Evolutionary conservation across 2,888 invertebrate species (phyloP).

Genomic region (Carcina quercana): DNA sequence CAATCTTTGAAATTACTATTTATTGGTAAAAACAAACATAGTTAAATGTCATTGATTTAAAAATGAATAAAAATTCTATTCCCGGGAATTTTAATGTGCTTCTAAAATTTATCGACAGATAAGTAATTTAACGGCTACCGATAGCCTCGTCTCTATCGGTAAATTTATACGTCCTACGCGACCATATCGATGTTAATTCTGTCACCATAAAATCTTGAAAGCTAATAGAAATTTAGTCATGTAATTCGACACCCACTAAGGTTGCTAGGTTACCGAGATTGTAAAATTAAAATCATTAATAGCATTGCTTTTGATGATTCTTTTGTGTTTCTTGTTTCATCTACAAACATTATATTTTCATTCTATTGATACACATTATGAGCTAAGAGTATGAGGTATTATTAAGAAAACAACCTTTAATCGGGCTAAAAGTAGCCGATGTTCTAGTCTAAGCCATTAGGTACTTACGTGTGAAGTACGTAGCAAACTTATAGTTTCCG

Average conservation of each 20-base stretch:
- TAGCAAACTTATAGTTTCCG: too few species aligned
- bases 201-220: conserved; percentile 47
- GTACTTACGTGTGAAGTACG: too few species aligned
- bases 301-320: too few species aligned
- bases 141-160: conserved; percentile 30
- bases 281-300: conserved; percentile 3
- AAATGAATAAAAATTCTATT: conserved; percentile 8
- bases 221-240: conserved; percentile 52
- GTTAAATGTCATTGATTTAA: conserved; percentile 4
- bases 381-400: too few species aligned
- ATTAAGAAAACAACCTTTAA: too few species aligned
- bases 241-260: conserved; percentile 51
- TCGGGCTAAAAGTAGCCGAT: too few species aligned
- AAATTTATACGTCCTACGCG: conserved; percentile 36
- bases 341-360: too few species aligned
- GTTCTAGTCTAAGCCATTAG: too few species aligned
- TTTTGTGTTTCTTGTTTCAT: too few species aligned
- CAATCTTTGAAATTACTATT: too few species aligned
- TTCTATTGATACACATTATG: too few species aligned
- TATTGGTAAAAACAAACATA: conserved; percentile 4
- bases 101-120: conserved; percentile 10
- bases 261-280: not conserved
- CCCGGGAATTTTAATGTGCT: conserved; percentile 5
- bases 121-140: conserved; percentile 17
- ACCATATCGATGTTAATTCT: conserved; percentile 50